phyloP scores from a whole-genome alignment of 2,113 vertebrate genomes.

The Pampusana beccarii region DNA sequence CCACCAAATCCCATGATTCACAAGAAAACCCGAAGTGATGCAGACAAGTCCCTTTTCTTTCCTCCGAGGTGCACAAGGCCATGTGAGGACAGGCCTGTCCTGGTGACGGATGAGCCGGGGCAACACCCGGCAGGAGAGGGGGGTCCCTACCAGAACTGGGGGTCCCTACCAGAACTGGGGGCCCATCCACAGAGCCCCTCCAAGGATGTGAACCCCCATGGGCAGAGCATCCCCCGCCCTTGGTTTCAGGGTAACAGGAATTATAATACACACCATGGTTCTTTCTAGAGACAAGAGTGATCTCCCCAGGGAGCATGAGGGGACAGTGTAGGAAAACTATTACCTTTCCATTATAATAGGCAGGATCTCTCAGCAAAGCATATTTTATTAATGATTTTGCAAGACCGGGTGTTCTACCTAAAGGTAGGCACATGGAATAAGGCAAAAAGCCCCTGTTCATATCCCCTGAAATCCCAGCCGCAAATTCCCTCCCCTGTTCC shows the following conservation, averaged over 20 bases:
- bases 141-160: neutral
- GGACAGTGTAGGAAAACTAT: no score
- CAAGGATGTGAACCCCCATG: accelerated
- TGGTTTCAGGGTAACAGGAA: neutral
- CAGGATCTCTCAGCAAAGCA: no score
- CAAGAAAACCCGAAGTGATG: neutral
- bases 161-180: neutral
- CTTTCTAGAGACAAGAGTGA: no score
- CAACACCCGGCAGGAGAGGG: accelerated
- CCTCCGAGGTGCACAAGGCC: neutral
- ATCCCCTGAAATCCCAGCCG: no score
- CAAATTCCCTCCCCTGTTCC: no score
- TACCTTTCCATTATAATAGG: no score
- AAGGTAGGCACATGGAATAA: no score
- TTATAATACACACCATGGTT: no score
- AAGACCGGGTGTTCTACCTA: no score
- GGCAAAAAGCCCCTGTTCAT: no score
- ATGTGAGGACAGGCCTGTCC: neutral
- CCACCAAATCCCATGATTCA: neutral
- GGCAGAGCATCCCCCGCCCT: neutral
- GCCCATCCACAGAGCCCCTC: neutral
- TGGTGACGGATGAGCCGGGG: neutral
- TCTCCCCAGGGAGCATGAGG: neutral
- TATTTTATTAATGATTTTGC: no score
- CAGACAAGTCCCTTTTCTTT: neutral